Conservation (phyloP, 2,888 invertebrate species). For the Cyrtodaria siliqua region DNA sequence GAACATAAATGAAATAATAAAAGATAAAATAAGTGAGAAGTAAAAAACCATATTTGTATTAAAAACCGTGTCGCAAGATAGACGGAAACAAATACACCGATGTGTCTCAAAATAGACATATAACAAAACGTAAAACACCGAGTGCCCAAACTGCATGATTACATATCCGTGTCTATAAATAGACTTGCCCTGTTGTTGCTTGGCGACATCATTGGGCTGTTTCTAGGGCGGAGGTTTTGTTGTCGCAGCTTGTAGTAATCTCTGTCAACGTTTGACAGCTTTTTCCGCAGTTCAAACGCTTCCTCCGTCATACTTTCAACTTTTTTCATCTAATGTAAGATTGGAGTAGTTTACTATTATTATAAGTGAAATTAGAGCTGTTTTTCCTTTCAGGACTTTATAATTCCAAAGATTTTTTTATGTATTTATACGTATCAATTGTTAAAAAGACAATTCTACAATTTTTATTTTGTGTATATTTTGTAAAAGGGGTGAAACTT, state of each 20-base stretch:
- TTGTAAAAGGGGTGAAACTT: too few relatives aligned
- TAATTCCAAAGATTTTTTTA: too few relatives aligned
- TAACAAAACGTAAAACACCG: constrained; percentile 12
- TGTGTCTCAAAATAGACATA: constrained; percentile 4
- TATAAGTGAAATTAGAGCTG: neutral
- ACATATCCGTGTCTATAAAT: constrained; percentile 32
- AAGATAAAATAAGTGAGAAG: constrained; percentile 5
- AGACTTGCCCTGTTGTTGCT: constrained; percentile 57
- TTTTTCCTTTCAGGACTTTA: neutral
- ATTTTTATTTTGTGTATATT: too few relatives aligned
- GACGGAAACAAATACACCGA: neutral
- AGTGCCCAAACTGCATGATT: constrained; percentile 31
- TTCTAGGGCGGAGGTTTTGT: neutral
- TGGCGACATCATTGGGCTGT: too few relatives aligned
- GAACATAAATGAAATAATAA: neutral
- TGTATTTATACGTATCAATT: too few relatives aligned
- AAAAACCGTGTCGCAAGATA: neutral
- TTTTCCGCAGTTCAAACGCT: constrained; percentile 62
- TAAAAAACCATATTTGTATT: too few relatives aligned
- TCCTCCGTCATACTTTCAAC: constrained; percentile 72
- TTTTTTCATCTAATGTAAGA: constrained; percentile 62
- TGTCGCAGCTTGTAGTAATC: constrained; percentile 64
- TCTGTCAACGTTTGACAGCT: constrained; percentile 59
- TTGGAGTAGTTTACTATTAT: neutral
- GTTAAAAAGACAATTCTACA: too few relatives aligned